A percentile compares a stretch with the other conserved stretches of the same genome.
Conservation (phyloP, 2,113 vertebrate species). For the Cyrtonyx montezumae region DNA sequence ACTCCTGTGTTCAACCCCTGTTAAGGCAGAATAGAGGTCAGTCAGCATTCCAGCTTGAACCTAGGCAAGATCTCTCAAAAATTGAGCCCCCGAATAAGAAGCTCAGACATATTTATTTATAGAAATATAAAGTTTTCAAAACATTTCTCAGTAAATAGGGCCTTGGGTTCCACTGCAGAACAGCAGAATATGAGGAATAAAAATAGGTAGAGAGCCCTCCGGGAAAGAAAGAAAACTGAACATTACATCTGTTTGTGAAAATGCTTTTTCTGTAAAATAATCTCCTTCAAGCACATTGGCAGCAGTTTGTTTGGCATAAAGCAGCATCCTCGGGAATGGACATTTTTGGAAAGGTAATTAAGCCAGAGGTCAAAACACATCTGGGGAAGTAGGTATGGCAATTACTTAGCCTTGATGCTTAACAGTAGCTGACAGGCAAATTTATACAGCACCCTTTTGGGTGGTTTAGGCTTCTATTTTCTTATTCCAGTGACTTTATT, state of each 20-base stretch:
- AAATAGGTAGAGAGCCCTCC: background rate
- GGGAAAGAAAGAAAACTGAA: slow-evolving; percentile 22
- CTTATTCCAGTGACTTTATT: background rate
- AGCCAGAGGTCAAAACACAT: background rate
- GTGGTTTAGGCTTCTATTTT: background rate
- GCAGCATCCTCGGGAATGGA: background rate
- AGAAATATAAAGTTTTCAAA: slow-evolving; percentile 8
- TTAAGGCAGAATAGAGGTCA: background rate
- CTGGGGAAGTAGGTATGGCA: background rate
- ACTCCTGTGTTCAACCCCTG: fast-evolving
- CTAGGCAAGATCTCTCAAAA: background rate
- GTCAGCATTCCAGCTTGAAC: background rate
- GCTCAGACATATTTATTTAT: background rate
- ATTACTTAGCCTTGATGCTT: background rate
- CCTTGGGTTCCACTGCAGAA: background rate
- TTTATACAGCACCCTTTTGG: background rate
- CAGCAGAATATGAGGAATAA: background rate
- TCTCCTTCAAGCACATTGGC: slow-evolving; percentile 6
- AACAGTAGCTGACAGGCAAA: background rate
- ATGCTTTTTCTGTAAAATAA: slow-evolving; percentile 36
- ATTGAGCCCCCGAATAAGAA: background rate
- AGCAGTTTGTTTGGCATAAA: slow-evolving; percentile 5
- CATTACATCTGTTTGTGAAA: slow-evolving; percentile 23
- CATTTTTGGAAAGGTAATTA: slow-evolving; percentile 38
- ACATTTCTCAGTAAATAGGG: background rate